Base-by-base conservation (phyloP, 37 sponge, comb jelly and placozoan species). In the Aphrocallistes beatrix region DNA sequence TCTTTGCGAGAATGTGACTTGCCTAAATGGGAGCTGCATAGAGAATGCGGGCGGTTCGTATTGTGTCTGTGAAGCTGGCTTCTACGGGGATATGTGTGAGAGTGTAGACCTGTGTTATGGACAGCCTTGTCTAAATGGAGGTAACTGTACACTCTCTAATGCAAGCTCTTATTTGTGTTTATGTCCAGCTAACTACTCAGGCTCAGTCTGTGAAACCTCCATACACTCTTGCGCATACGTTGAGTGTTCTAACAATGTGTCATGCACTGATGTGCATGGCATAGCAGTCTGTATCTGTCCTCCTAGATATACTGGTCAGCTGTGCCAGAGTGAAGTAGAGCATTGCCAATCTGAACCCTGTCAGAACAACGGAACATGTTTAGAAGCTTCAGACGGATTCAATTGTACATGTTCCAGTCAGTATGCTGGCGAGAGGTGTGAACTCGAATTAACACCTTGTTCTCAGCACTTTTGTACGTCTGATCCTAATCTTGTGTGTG, bases 21-120 rank as follows among this genome's bases (percentile, higher is more conserved):
- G 83, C 23, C 37, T 28, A 6, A 60, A 60, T 81, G 88, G 88
- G 36, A 85, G 45, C 0, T 88, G 88, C 38, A 83, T 32, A 25
- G 85, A 88, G 25, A 30, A 60, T 21, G n/a, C 3, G 6, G 21
- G 17, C 21, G 21, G 3, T 19, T 50, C 51, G 36, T 21, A 36
- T 1, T 88, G 88, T 32, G 32, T 8, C n/a, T 88, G 88, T 88
- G 49, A 37, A 1, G 81, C 81, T 60, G 88, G 88, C 0, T 88
- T 37, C 50, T 51, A 37, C 51, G 88, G 88, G 28, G 37, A 1
- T 21, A 39, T 34, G 1, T 88, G 88, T 36, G 40, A 51, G 36
- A 36, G 38, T 25, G 85, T 85, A 36, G 85, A 88, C 38, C 39
- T 51, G 37, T 88, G 88, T 42, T 38, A 23, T 69, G 39, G 81